Evolutionary conservation across 1,140 invertebrate genomes (phyloP).

Genomic region (Trialeurodes vaporariorum): DNA sequence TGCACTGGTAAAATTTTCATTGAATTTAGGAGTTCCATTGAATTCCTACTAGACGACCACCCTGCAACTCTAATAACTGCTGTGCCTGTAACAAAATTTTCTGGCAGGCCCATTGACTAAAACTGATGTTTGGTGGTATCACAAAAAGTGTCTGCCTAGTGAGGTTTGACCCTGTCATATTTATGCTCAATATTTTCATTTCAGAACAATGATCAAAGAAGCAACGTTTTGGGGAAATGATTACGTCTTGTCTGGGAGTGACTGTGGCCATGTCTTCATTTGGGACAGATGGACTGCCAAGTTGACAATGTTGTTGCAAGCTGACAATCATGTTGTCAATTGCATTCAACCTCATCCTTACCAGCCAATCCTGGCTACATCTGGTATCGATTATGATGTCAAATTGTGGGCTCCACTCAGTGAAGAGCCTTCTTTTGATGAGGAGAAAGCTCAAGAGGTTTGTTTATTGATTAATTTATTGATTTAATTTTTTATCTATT

Average conservation of each 20-base stretch:
- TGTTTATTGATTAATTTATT: no score
- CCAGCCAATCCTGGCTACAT: conserved; percentile 68
- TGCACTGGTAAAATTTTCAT: no score
- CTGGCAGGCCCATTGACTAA: no score
- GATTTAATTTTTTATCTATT: no score
- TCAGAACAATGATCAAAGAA: conserved; percentile 78
- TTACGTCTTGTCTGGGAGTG: conserved; percentile 73
- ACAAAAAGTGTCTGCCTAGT: no score
- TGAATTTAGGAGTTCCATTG: no score
- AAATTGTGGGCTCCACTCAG: conserved; percentile 69
- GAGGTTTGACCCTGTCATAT: no score
- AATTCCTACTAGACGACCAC: no score
- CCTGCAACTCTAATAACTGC: no score
- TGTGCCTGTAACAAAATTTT: no score
- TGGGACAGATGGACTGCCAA: conserved; percentile 50
- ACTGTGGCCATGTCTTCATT: conserved; percentile 69
- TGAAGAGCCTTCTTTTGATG: conserved; percentile 48
- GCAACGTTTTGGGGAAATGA: conserved; percentile 78
- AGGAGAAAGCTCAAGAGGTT: conserved; percentile 53
- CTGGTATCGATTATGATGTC: conserved; percentile 82
- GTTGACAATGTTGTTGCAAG: conserved; percentile 66
- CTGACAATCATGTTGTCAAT: conserved; percentile 78
- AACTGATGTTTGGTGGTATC: no score
- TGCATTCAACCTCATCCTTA: conserved; percentile 75
- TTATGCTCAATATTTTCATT: conserved; percentile 41